A percentile compares a stretch with the other conserved stretches of the same genome.
These are phyloP conservation scores for Andrena chrysosceles DNA, from an alignment of 2,888 invertebrate genomes.

Conservation along the genomic window DNA sequence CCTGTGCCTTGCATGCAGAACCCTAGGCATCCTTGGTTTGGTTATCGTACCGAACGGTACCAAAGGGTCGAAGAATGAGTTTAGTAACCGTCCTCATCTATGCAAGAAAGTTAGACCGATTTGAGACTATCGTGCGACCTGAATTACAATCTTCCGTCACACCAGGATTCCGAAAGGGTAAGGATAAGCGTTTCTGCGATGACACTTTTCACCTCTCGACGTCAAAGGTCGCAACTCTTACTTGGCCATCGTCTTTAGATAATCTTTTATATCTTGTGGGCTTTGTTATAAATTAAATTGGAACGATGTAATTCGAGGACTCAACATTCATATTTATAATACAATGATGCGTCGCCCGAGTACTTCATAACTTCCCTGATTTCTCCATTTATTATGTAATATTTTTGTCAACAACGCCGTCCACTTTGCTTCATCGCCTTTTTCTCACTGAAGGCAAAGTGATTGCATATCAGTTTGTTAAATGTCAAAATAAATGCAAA, in stretches of 20 bases:
- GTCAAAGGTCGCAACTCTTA: slow-evolving; percentile 32
- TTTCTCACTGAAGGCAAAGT: too few relatives aligned
- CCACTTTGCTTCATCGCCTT: too few relatives aligned
- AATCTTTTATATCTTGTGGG: slow-evolving; percentile 50
- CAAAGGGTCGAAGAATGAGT: slow-evolving; percentile 30
- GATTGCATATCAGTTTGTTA: too few relatives aligned
- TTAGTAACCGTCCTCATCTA: slow-evolving; percentile 37
- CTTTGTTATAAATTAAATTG: slow-evolving; percentile 76
- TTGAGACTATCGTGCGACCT: slow-evolving; percentile 33
- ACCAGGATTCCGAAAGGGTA: slow-evolving; percentile 46
- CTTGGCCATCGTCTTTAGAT: slow-evolving; percentile 31
- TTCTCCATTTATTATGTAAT: too few relatives aligned
- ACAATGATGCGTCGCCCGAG: slow-evolving; percentile 10
- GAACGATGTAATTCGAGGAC: slow-evolving; percentile 74
- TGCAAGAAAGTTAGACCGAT: slow-evolving; percentile 35
- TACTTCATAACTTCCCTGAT: not conserved
- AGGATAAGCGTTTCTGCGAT: slow-evolving; percentile 43
- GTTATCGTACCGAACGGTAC: slow-evolving; percentile 13
- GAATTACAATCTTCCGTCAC: slow-evolving; percentile 42
- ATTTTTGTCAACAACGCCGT: too few relatives aligned
- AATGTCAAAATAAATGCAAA: too few relatives aligned
- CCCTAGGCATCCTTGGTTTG: slow-evolving; percentile 10
- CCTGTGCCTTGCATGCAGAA: slow-evolving; percentile 72
- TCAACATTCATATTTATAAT: slow-evolving; percentile 27
- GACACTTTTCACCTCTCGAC: slow-evolving; percentile 34